Percentiles rank a stretch among this genome's conserved stretches.
phyloP scores from a whole-genome alignment of 2,797 vertebrate species.

The Odontamblyopus lacepedii region DNA sequence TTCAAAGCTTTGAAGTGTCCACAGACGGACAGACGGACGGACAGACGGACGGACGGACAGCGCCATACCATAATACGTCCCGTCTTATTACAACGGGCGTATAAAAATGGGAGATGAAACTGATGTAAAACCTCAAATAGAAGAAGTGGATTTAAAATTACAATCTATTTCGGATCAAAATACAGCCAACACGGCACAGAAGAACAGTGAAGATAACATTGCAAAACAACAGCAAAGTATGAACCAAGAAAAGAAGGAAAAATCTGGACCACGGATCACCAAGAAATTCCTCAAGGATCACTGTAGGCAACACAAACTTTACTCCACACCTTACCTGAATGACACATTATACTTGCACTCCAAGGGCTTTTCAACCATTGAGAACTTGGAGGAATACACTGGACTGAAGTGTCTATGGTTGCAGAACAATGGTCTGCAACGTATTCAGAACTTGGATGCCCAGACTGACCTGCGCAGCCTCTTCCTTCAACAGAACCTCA shows the following conservation, averaged over 20 bases:
- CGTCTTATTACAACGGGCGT: no score
- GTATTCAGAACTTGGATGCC: slow-evolving; percentile 87
- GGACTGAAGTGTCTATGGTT: slow-evolving; percentile 93
- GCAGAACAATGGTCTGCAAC: slow-evolving; percentile 85
- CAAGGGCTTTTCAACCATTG: slow-evolving; percentile 89
- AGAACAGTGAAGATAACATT: slow-evolving; percentile 11
- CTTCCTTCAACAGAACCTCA: slow-evolving; percentile 90
- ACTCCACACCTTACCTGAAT: slow-evolving; percentile 87
- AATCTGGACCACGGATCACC: slow-evolving; percentile 82
- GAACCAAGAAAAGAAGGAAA: slow-evolving; percentile 14
- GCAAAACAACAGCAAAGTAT: background rate
- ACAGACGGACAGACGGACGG: no score
- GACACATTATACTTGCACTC: slow-evolving; percentile 91
- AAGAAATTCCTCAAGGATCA: slow-evolving; percentile 84
- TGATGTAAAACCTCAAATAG: background rate
- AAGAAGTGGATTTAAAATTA: slow-evolving; percentile 7
- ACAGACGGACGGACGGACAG: no score
- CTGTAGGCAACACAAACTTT: slow-evolving; percentile 90
- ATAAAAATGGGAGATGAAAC: slow-evolving; percentile 3
- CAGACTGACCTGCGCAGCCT: slow-evolving; percentile 88
- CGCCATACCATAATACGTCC: no score
- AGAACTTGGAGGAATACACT: slow-evolving; percentile 93
- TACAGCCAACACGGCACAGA: background rate
- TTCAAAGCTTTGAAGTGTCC: no score
- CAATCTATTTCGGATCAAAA: background rate